Conservation (phyloP, 2,888 invertebrate genomes). For the Cantharis flavilabris region DNA sequence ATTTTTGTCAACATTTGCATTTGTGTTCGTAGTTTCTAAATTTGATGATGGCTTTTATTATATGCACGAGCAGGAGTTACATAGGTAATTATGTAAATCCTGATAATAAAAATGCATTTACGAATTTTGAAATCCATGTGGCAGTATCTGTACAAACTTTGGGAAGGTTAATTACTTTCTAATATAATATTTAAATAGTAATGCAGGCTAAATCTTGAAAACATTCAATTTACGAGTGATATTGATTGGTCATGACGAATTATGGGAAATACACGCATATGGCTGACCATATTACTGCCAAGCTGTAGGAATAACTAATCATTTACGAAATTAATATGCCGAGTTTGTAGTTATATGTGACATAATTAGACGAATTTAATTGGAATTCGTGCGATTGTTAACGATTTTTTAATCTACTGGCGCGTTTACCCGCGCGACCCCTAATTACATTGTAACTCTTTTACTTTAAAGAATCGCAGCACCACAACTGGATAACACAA, state of each 20-base stretch:
- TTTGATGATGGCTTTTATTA: background rate
- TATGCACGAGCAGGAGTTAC: background rate
- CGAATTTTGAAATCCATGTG: background rate
- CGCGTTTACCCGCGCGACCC: background rate
- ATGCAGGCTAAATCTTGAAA: background rate
- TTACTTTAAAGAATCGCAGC: background rate
- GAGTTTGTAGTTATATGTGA: constrained; percentile 28
- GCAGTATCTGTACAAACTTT: background rate
- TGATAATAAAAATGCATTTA: background rate
- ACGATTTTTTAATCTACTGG: background rate
- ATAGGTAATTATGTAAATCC: background rate
- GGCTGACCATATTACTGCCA: constrained; percentile 11
- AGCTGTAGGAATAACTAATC: constrained; percentile 34
- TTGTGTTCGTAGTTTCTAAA: background rate
- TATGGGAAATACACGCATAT: constrained; percentile 26
- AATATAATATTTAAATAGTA: background rate
- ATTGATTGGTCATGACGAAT: constrained; percentile 14
- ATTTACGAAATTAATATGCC: constrained; percentile 36
- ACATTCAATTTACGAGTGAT: background rate
- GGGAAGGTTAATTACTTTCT: background rate
- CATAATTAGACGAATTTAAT: constrained; percentile 37
- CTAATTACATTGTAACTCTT: background rate
- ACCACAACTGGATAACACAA: background rate
- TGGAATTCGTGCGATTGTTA: constrained; percentile 18
- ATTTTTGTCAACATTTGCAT: background rate